Base-by-base conservation (phyloP, 2,888 invertebrate genomes). In the Caradrina clavipalpis region DNA sequence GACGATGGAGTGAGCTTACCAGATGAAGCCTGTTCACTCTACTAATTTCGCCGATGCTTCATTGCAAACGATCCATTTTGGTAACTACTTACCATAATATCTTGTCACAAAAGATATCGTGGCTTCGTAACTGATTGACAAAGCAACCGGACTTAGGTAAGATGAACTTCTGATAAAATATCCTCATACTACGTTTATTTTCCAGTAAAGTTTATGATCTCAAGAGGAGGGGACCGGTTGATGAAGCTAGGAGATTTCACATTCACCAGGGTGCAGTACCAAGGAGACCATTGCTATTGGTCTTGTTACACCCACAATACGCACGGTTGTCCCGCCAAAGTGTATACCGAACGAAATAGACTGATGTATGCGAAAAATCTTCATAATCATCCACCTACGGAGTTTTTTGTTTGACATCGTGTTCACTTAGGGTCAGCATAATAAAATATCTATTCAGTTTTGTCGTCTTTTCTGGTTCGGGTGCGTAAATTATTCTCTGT, bases 221-320 rank as follows among this genome's bases (percentile, higher is more conserved):
- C 96, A 66, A 90, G 91, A 42, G 90, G 91, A 54, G 96, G 96
- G 19, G 94, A 94, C 81, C 90, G 90, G 56, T 85, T 96, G 58
- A 89, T 96, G 88, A 95, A 93, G 69, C 90, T 95, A 0, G 95
- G 94, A 6, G 95, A 96, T 75, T 96, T 95, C 82, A 95, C 96
- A 0, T 96, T 95, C 71, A 93, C 90, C 6, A 90, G 90, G 65
- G 84, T 87, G 4, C 80, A 89, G 21, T 85, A 81, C 39, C 85
- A 88, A 3, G 91, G 89, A 13, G 87, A 86, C 69, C 88, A 85
- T 8, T 90, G 91, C 76, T 90, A 89, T 73, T 96, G 96, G 96
- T 90, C 88, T 15, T 96, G 96, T 68, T 94, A 95, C 76, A 95
- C 96, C 0, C 95, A 96, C 83, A 90, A 86, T 63, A 79, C 80